Conservation (phyloP, 2,797 vertebrate species). For the Hipposideros larvatus region DNA sequence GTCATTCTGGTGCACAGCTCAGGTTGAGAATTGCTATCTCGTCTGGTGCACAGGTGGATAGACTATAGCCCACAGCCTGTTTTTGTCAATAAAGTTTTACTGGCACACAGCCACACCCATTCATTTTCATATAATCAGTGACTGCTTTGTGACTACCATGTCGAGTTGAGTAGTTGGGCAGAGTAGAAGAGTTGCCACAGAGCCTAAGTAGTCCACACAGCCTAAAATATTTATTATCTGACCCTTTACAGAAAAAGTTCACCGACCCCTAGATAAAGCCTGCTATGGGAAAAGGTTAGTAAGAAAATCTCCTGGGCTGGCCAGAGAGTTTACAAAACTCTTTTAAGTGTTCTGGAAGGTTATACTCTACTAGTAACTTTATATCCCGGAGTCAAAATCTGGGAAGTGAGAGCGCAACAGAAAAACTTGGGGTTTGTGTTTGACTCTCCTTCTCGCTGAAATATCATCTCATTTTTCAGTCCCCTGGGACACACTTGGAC, state of each 20-base stretch:
- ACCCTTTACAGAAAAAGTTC: not conserved
- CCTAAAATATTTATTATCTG: not conserved
- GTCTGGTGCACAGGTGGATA: not conserved
- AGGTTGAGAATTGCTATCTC: not conserved
- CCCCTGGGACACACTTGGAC: not conserved
- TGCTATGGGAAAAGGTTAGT: not conserved
- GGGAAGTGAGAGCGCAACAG: not conserved
- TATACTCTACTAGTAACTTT: not conserved
- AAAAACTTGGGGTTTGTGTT: not conserved
- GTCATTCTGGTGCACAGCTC: not conserved
- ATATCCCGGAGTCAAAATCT: not conserved
- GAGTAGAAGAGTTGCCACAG: not conserved
- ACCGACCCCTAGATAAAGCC: not conserved
- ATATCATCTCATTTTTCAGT: not conserved
- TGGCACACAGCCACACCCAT: not conserved
- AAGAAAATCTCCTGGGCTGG: not conserved
- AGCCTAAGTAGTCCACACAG: not conserved
- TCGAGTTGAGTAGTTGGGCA: not conserved
- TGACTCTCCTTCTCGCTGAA: not conserved
- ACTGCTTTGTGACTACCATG: not conserved
- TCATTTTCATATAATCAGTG: not conserved
- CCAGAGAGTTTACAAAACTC: not conserved
- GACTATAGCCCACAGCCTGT: not conserved
- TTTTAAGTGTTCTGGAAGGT: not conserved
- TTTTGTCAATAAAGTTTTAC: constrained; percentile 50